These are phyloP conservation scores for Gortyna flavago DNA, from an alignment of 2,888 invertebrate species.

Conservation along the genomic window DNA sequence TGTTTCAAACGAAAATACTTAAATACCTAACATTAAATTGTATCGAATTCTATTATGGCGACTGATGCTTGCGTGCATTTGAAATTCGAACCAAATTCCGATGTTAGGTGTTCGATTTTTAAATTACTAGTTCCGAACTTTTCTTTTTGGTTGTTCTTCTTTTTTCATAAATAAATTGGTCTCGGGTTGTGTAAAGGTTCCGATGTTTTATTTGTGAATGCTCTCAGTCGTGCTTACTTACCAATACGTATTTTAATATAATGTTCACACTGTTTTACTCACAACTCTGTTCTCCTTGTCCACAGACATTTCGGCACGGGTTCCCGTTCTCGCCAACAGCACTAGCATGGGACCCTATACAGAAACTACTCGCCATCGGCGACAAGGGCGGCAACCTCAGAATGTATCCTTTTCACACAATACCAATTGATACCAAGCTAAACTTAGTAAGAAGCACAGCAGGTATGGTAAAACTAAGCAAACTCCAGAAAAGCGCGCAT, in stretches of 20 bases:
- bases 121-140: constrained; percentile 12
- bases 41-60: constrained; percentile 25
- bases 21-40: constrained; percentile 38
- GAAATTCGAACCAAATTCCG: constrained; percentile 31
- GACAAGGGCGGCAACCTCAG: constrained; percentile 98
- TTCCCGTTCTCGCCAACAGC: constrained; percentile 99
- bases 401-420: constrained; percentile 96
- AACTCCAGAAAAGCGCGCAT: background rate
- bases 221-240: background rate
- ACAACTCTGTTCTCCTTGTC: constrained; percentile 78
- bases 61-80: constrained; percentile 20
- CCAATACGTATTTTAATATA: background rate
- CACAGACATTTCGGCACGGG: constrained; percentile 98
- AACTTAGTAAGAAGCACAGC: background rate
- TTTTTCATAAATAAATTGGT: background rate
- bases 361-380: constrained; percentile 98
- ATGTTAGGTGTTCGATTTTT: constrained; percentile 18
- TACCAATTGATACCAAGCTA: too few species aligned
- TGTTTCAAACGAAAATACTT: constrained; percentile 32
- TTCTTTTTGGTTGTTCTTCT: background rate
- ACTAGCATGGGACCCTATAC: constrained; percentile 99
- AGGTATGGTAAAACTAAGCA: background rate
- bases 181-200: background rate
- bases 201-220: background rate
- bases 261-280: background rate